Percentiles rank a stretch among this genome's conserved stretches.
phyloP scores from a whole-genome alignment of 2,888 invertebrate genomes.

The Pseudoips prasinana region DNA sequence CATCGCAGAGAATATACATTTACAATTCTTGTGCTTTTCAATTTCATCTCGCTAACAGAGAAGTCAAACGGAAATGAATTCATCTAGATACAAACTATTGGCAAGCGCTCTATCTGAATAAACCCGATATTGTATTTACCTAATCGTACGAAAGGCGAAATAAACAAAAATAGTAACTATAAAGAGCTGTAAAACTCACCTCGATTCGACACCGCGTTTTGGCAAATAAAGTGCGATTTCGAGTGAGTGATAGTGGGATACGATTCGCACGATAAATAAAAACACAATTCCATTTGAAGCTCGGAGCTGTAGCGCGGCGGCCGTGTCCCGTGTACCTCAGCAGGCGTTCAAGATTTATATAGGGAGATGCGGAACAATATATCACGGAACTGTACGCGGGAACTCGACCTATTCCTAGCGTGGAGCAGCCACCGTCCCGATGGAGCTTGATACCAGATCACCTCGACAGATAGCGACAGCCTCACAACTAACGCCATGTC shows the following conservation, averaged over 20 bases:
- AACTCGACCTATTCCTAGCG: slow-evolving; percentile 79
- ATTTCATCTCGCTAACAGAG: slow-evolving; percentile 19
- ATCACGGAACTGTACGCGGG: slow-evolving; percentile 77
- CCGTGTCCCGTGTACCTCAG: slow-evolving; percentile 80
- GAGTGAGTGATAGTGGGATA: slow-evolving; percentile 74
- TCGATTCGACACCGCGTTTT: slow-evolving; percentile 65
- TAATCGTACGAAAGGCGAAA: slow-evolving; percentile 24
- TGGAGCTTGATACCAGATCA: slow-evolving; percentile 73
- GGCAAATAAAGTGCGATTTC: slow-evolving; percentile 77
- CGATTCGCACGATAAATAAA: slow-evolving; percentile 82
- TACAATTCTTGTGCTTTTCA: slow-evolving; percentile 16
- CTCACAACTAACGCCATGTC: slow-evolving; percentile 53
- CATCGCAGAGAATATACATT: slow-evolving; percentile 25
- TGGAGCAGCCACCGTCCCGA: slow-evolving; percentile 73
- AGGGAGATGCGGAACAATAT: slow-evolving; percentile 79
- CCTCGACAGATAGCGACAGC: slow-evolving; percentile 55
- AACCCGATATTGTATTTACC: slow-evolving; percentile 19
- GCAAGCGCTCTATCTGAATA: slow-evolving; percentile 26
- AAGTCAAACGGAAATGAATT: slow-evolving; percentile 22
- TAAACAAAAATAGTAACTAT: slow-evolving; percentile 46
- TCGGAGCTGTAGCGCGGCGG: slow-evolving; percentile 69
- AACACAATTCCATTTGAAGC: slow-evolving; percentile 81
- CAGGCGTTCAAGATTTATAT: slow-evolving; percentile 81
- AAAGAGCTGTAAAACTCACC: slow-evolving; percentile 49
- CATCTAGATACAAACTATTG: slow-evolving; percentile 18